Evolutionary conservation across 2,113 vertebrate genomes (phyloP).

Genomic region (Cebidichthys violaceus): DNA sequence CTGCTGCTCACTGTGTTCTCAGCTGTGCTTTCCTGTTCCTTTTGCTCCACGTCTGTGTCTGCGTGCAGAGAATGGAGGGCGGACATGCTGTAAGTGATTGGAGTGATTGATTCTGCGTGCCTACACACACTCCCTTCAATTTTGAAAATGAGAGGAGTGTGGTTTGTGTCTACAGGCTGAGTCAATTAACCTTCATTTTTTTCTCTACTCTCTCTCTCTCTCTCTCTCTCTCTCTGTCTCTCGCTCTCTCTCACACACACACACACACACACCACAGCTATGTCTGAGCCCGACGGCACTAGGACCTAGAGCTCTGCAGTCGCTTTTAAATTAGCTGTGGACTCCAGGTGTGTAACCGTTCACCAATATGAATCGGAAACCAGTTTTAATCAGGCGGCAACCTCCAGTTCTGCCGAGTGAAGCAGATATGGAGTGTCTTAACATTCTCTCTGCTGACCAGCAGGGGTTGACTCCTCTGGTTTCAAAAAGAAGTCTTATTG

Average conservation of each 20-base stretch:
- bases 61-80: neutral
- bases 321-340: neutral
- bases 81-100: neutral
- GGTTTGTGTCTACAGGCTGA: slow-evolving; percentile 3
- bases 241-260: neutral
- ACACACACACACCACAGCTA: neutral
- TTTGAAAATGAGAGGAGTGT: slow-evolving; percentile 22
- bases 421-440: too few relatives aligned
- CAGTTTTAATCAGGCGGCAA: too few relatives aligned
- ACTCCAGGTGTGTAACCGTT: neutral
- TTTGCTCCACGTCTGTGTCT: slow-evolving; percentile 12
- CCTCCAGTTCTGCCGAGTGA: too few relatives aligned
- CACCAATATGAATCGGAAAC: too few relatives aligned
- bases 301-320: slow-evolving; percentile 10
- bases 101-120: neutral
- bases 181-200: neutral
- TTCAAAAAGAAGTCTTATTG: too few relatives aligned
- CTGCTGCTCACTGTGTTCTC: slow-evolving; percentile 51
- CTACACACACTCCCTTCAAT: neutral
- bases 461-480: neutral
- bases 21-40: slow-evolving; percentile 40
- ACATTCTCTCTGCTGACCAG: neutral
- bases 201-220: too few relatives aligned
- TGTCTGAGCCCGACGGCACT: neutral
- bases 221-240: too few relatives aligned